Conservation (phyloP, 1,140 invertebrate species). For the Drosophila kepulauana region DNA sequence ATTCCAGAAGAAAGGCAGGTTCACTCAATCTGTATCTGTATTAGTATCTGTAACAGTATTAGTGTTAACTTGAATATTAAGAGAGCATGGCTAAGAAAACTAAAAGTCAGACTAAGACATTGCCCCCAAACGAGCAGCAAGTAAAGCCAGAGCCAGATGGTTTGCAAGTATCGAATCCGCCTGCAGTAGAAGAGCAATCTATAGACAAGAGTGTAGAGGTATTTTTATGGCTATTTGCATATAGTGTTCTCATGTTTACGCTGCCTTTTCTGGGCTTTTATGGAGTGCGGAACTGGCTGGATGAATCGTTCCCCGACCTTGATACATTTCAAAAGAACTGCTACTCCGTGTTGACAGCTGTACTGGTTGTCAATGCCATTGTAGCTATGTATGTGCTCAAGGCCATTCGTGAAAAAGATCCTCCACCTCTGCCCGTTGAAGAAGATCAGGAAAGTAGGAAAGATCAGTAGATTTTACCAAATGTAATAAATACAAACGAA, state of each 20-base stretch:
- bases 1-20: slow-evolving; percentile 67
- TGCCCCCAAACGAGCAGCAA: slow-evolving; percentile 3
- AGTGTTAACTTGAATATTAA: slow-evolving; percentile 23
- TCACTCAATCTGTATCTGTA: slow-evolving; percentile 6
- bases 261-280: slow-evolving; percentile 92
- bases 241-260: slow-evolving; percentile 93
- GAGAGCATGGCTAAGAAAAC: slow-evolving; percentile 58
- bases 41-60: slow-evolving; percentile 54
- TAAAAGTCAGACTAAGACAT: slow-evolving; percentile 28
- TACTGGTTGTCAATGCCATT: slow-evolving; percentile 92
- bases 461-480: slow-evolving; percentile 33
- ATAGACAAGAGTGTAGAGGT: slow-evolving; percentile 79
- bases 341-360: slow-evolving; percentile 90
- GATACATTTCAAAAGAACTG: slow-evolving; percentile 88
- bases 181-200: slow-evolving; percentile 25
- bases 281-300: slow-evolving; percentile 87
- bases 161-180: background rate
- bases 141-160: background rate
- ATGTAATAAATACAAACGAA: slow-evolving; percentile 41
- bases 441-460: slow-evolving; percentile 73
- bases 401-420: slow-evolving; percentile 89
- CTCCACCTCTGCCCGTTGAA: slow-evolving; percentile 82
- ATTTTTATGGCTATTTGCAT: slow-evolving; percentile 90
- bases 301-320: slow-evolving; percentile 87
- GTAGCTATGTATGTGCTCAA: slow-evolving; percentile 91